phyloP scores from a whole-genome alignment of 2,797 vertebrate genomes.

The Pseudochaenichthys georgianus region DNA sequence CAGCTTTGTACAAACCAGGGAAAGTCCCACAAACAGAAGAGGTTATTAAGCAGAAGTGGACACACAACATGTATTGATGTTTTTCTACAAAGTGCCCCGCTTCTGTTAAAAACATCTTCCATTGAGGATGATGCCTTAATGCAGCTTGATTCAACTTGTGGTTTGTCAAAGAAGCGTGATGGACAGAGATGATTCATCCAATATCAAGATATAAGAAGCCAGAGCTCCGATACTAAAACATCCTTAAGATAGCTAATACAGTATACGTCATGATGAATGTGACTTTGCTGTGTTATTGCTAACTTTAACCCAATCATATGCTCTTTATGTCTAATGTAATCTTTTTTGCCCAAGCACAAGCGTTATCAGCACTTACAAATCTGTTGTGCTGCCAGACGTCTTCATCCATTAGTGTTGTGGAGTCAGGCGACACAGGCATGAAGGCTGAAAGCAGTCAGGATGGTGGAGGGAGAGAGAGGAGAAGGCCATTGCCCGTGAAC shows the following conservation, averaged over 20 bases:
- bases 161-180: slow-evolving; percentile 34
- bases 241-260: slow-evolving; percentile 61
- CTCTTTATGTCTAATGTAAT: slow-evolving; percentile 76
- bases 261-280: slow-evolving; percentile 49
- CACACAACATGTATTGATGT: slow-evolving; percentile 26
- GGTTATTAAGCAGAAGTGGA: slow-evolving; percentile 42
- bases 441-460: slow-evolving; percentile 60
- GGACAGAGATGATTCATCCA: slow-evolving; percentile 45
- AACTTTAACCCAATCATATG: slow-evolving; percentile 71
- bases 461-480: slow-evolving; percentile 44
- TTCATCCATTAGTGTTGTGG: slow-evolving; percentile 72
- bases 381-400: slow-evolving; percentile 73
- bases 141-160: slow-evolving; percentile 46
- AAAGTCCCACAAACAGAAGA: slow-evolving; percentile 28
- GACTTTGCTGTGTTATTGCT: slow-evolving; percentile 54
- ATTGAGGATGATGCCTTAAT: slow-evolving; percentile 46
- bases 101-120: slow-evolving; percentile 35
- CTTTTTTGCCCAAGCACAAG: slow-evolving; percentile 65
- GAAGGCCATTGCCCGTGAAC: slow-evolving; percentile 48
- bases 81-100: slow-evolving; percentile 16
- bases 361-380: slow-evolving; percentile 73
- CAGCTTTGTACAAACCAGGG: slow-evolving; percentile 10
- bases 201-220: slow-evolving; percentile 64
- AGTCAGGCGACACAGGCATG: slow-evolving; percentile 62
- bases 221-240: slow-evolving; percentile 55